phyloP scores from a whole-genome alignment of 2,797 vertebrate species.

The Danionella dracula region DNA sequence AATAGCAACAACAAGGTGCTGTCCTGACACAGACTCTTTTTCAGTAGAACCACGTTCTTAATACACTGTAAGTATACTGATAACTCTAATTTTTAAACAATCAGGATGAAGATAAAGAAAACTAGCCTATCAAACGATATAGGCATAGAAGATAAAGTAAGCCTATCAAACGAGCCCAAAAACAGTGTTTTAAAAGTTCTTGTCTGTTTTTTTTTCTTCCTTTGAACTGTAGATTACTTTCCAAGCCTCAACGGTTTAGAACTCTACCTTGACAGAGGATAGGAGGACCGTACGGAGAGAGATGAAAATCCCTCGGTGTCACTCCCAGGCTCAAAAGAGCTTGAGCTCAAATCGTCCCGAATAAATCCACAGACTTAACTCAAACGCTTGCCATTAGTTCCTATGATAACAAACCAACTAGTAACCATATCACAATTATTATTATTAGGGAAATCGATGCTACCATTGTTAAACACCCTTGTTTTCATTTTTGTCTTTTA shows the following conservation, averaged over 20 bases:
- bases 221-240: not conserved
- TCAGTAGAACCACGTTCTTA: too few relatives aligned
- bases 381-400: slow-evolving; percentile 24
- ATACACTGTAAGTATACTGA: too few relatives aligned
- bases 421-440: slow-evolving; percentile 25
- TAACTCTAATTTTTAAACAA: too few relatives aligned
- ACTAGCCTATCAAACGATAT: too few relatives aligned
- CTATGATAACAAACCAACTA: slow-evolving; percentile 32
- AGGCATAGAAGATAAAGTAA: too few relatives aligned
- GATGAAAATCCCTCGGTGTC: slow-evolving; percentile 30
- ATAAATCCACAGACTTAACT: slow-evolving; percentile 36
- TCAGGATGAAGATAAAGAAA: too few relatives aligned
- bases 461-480: not conserved
- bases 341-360: slow-evolving; percentile 30
- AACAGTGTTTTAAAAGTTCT: too few relatives aligned
- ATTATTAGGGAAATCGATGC: not conserved
- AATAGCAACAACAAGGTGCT: too few relatives aligned
- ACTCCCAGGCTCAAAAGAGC: slow-evolving; percentile 13
- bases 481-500: slow-evolving; percentile 12
- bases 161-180: too few relatives aligned
- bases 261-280: slow-evolving; percentile 37
- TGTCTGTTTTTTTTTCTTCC: too few relatives aligned
- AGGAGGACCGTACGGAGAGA: slow-evolving; percentile 16
- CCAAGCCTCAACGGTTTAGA: slow-evolving; percentile 51
- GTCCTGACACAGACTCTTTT: too few relatives aligned